phyloP scores from a whole-genome alignment of 2,113 vertebrate species.

The Triplophysa siluroides region DNA sequence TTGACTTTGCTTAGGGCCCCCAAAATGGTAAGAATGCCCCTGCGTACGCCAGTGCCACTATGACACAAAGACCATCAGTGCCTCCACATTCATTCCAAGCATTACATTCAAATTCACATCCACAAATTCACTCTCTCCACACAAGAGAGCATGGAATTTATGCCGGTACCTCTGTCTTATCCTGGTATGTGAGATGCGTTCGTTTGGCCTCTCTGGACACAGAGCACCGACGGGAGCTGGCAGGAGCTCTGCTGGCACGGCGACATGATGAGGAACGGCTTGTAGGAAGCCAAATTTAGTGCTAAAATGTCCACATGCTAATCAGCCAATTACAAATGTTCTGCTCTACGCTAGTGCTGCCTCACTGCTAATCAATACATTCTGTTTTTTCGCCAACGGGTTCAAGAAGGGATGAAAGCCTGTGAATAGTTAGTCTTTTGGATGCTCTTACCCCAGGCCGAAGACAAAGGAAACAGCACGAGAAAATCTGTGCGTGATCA shows the following conservation, averaged over 20 bases:
- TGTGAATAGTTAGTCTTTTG: not conserved
- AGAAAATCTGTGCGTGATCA: slow-evolving; percentile 1
- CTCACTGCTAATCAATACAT: slow-evolving; percentile 41
- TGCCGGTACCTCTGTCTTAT: not conserved
- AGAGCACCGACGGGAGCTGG: slow-evolving; percentile 58
- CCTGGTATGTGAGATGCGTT: slow-evolving; percentile 24
- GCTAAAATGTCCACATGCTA: slow-evolving; percentile 74
- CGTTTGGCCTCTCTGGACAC: slow-evolving; percentile 3
- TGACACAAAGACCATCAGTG: not conserved
- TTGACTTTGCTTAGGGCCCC: too few relatives aligned
- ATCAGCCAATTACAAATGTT: slow-evolving; percentile 72
- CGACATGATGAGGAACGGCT: slow-evolving; percentile 66
- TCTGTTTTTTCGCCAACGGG: slow-evolving; percentile 21
- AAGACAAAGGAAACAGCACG: not conserved
- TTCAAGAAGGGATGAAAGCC: not conserved
- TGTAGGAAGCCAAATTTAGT: slow-evolving; percentile 67
- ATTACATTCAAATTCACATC: not conserved
- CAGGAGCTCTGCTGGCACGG: slow-evolving; percentile 69
- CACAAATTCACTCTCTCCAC: not conserved
- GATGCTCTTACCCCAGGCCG: not conserved
- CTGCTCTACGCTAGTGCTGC: slow-evolving; percentile 24
- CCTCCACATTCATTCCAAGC: not conserved
- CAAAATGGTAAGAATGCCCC: too few relatives aligned
- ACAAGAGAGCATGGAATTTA: not conserved
- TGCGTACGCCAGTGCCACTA: too few relatives aligned